Base-by-base conservation (phyloP, 2,113 vertebrate species). In the Pteropus alecto region DNA sequence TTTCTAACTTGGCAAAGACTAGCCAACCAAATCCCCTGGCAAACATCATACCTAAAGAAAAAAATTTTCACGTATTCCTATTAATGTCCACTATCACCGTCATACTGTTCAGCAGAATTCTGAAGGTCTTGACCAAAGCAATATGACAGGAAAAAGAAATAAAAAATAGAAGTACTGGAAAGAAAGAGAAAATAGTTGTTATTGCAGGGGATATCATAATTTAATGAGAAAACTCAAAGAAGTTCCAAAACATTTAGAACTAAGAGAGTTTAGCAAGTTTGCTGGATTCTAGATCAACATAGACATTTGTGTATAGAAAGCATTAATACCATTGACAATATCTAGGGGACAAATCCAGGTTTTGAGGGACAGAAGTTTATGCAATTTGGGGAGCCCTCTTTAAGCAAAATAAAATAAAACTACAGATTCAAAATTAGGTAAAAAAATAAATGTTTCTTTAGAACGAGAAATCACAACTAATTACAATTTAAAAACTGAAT, bases 371-470 rank as follows among this genome's bases (percentile, higher is more conserved):
- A 51, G 67, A 77, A 67, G 7, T 60, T 84, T 56, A 90, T 84
- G 33, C 22, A 54, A 21, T 78, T 73, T 38, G 22, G 33, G 33
- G 22, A 84, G 13, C 35, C 18, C 18, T 83, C 33, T 89, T 95
- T 81, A 70, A 91, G 63, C 70, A 94, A 88, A 78, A 77, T 38
- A 82, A 87, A 79, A n/a, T 22, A 79, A 90, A 88, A 83, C 11
- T 60, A 54, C 4, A 51, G 58, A 60, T 78, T 65, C 18, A 84
- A 83, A 82, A 82, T 90, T 74, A 88, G 35, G 2, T 71, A n/a
- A 77, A 89, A 51, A 82, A 94, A 48, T 13, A 58, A 54, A 68
- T 48, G 1, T 78, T 78, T 67, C 26, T 30, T 95, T 95, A 78
- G 54, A 77, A 81, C 54, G 28, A 61, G 38, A 94, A 89, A 77